phyloP scores from a whole-genome alignment of 37 sponge, comb jelly and placozoan species.

The Aphrocallistes beatrix region DNA sequence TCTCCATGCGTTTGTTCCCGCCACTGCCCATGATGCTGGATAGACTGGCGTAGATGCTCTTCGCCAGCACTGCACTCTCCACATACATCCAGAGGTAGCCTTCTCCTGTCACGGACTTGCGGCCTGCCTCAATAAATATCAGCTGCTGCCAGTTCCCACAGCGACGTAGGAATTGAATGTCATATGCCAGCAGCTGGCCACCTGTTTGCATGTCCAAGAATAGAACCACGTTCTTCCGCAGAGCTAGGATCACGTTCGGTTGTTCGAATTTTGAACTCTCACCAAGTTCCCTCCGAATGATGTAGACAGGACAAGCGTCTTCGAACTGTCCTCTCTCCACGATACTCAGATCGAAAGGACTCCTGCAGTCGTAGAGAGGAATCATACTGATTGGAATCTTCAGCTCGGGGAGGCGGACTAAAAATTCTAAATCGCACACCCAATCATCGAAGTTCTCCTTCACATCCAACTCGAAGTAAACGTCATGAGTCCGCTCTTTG shows the following conservation, averaged over 20 bases:
- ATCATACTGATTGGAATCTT: neutral
- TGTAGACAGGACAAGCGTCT: neutral
- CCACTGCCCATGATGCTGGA: neutral
- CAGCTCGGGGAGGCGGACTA: constrained; percentile 4
- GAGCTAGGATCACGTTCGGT: constrained; percentile 6
- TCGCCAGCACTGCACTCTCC: neutral
- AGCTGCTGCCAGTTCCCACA: constrained; percentile 14
- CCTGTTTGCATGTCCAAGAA: constrained; percentile 10
- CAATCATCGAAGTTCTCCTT: neutral
- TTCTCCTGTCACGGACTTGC: neutral
- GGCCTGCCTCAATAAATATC: neutral
- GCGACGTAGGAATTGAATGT: neutral
- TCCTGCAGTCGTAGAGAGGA: constrained; percentile 1
- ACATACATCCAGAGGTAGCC: constrained; percentile 9
- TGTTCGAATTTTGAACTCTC: neutral
- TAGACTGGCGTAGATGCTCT: neutral
- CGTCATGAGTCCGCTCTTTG: neutral
- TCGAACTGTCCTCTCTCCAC: neutral
- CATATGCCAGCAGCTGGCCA: neutral
- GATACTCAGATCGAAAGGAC: neutral
- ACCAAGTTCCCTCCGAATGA: neutral
- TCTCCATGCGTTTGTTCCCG: constrained; percentile 1
- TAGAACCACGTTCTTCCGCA: neutral
- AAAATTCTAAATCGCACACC: neutral
- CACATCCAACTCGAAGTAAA: neutral